Conservation (phyloP, 2,888 invertebrate species). For the Apeira syringaria region DNA sequence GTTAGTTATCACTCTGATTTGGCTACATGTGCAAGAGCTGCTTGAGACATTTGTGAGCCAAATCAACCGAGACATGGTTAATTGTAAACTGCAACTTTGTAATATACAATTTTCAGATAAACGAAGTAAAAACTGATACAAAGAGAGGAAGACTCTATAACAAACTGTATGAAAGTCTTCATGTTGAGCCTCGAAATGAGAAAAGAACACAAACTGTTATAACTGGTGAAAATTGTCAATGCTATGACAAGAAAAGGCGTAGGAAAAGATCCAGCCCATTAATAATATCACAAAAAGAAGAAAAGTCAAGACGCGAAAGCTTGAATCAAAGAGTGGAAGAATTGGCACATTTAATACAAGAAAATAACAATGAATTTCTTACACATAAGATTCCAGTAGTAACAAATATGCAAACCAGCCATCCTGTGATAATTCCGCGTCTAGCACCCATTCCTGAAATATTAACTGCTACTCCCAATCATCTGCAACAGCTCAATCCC, state of each 20-base stretch:
- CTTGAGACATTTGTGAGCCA: too few species aligned
- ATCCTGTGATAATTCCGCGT: slow-evolving; percentile 11
- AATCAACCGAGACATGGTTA: too few species aligned
- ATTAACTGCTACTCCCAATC: slow-evolving; percentile 5
- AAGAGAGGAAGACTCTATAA: slow-evolving; percentile 60
- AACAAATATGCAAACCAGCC: slow-evolving; percentile 36
- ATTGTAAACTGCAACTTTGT: too few species aligned
- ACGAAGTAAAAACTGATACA: slow-evolving; percentile 64
- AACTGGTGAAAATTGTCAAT: slow-evolving; percentile 55
- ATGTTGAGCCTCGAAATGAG: slow-evolving; percentile 23
- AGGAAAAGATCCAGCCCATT: slow-evolving; percentile 35
- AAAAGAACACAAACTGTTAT: slow-evolving; percentile 30
- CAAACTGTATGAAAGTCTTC: slow-evolving; percentile 59
- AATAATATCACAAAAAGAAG: slow-evolving; percentile 1
- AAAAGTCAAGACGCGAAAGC: slow-evolving; percentile 28
- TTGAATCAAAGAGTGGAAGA: slow-evolving; percentile 18
- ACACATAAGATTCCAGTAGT: slow-evolving; percentile 38
- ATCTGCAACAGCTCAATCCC: slow-evolving; percentile 12
- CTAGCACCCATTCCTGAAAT: slow-evolving; percentile 1
- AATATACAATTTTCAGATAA: slow-evolving; percentile 45
- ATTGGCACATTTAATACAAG: slow-evolving; percentile 10
- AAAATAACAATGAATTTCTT: slow-evolving; percentile 16
- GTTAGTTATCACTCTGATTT: too few species aligned
- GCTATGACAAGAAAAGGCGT: slow-evolving; percentile 53
- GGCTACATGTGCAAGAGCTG: too few species aligned